These are phyloP conservation scores for Leiothrix lutea DNA, from an alignment of 2,113 vertebrate genomes.

Conservation along the genomic window DNA sequence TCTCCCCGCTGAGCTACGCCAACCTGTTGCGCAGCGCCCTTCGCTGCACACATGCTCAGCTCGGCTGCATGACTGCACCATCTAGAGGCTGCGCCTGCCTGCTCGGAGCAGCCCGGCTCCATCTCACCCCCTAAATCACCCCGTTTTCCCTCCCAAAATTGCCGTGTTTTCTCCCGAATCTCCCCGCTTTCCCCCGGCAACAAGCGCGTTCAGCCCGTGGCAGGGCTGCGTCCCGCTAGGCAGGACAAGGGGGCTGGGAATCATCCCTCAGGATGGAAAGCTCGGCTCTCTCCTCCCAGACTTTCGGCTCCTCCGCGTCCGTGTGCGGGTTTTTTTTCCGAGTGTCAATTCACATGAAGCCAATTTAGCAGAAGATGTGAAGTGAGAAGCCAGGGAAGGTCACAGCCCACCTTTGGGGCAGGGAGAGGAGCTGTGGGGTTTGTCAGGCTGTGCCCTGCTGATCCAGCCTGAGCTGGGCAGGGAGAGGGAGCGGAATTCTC, in stretches of 20 bases:
- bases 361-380: not conserved
- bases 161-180: not conserved
- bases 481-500: not conserved
- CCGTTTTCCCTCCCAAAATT: not conserved
- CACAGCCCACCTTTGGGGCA: not conserved
- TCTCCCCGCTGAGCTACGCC: slow-evolving; percentile 10
- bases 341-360: not conserved
- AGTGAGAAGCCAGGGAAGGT: not conserved
- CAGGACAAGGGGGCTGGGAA: not conserved
- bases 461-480: not conserved
- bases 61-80: slow-evolving; percentile 52
- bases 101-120: not conserved
- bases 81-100: slow-evolving; percentile 45
- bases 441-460: not conserved
- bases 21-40: slow-evolving; percentile 60
- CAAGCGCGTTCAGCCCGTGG: not conserved
- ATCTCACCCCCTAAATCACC: not conserved
- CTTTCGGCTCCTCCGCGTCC: accelerated
- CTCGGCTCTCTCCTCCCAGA: not conserved
- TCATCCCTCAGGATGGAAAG: not conserved
- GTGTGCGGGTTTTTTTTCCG: not conserved
- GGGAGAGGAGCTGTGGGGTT: not conserved
- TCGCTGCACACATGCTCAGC: slow-evolving; percentile 32
- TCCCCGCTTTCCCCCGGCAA: not conserved
- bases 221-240: not conserved